These are phyloP conservation scores for Hydra vulgaris DNA, from an alignment of 30 jellyfish, hydroid and myxozoan genomes.

Conservation along the genomic window DNA sequence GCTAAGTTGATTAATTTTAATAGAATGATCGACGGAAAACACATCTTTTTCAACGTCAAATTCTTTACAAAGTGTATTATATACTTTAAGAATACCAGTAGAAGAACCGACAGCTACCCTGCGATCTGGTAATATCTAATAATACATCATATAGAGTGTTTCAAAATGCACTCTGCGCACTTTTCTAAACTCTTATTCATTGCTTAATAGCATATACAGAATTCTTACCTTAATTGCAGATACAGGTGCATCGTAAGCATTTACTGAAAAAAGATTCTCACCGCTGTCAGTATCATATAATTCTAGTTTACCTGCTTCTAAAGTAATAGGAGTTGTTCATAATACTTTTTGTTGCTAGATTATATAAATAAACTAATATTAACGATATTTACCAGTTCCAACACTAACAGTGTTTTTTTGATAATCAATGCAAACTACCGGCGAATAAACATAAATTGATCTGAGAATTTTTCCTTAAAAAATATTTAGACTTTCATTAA, in stretches of 20 bases:
- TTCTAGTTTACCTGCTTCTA: constrained; percentile 82
- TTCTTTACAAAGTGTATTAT: constrained; percentile 27
- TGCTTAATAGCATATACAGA: no score
- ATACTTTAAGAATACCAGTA: constrained; percentile 53
- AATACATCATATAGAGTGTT: not conserved
- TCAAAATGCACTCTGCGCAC: no score
- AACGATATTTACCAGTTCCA: constrained; percentile 74
- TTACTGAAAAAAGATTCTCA: constrained; percentile 20
- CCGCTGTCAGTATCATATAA: constrained; percentile 42
- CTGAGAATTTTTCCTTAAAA: constrained; percentile 38
- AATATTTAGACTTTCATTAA: not conserved
- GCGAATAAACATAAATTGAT: constrained; percentile 68
- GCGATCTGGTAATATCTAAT: constrained; percentile 51
- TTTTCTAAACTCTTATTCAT: no score
- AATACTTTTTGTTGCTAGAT: no score
- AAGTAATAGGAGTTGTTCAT: no score
- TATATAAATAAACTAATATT: not conserved
- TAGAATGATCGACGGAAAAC: constrained; percentile 19
- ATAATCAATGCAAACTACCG: constrained; percentile 76
- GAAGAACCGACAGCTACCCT: constrained; percentile 68
- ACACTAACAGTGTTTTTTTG: constrained; percentile 29
- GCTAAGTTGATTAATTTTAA: constrained; percentile 1
- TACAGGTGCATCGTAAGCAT: constrained; percentile 57
- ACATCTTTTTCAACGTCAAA: constrained; percentile 29
- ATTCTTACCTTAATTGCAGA: constrained; percentile 46